Conservation (phyloP, 2,113 vertebrate species). For the Leptobrachium ailaonicum region DNA sequence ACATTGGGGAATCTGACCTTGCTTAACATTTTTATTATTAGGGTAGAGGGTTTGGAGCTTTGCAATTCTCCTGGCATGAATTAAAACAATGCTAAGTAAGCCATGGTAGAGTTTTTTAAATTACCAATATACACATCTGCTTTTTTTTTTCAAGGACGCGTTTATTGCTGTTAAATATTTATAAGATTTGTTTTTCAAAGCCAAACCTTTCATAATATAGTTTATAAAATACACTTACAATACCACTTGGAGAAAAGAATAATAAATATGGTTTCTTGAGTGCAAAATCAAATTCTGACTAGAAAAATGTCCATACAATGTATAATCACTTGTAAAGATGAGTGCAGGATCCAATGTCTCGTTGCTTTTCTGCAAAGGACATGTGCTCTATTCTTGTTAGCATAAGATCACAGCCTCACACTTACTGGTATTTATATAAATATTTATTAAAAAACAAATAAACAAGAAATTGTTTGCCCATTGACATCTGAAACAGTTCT, state of each 20-base stretch:
- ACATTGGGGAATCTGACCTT: slow-evolving; percentile 43
- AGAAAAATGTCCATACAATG: too few species aligned
- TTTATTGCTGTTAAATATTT: background rate
- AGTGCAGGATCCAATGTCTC: too few species aligned
- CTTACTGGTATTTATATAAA: too few species aligned
- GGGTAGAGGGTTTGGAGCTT: background rate
- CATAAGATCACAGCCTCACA: too few species aligned
- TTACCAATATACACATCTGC: background rate
- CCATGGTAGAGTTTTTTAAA: background rate
- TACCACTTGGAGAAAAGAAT: background rate
- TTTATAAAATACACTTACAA: background rate
- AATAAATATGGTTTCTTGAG: too few species aligned
- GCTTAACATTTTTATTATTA: slow-evolving; percentile 9
- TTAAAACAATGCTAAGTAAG: background rate
- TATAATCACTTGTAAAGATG: too few species aligned
- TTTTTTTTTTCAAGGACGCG: background rate
- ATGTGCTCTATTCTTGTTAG: too few species aligned
- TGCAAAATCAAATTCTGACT: too few species aligned
- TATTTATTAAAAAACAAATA: too few species aligned
- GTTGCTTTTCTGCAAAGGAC: too few species aligned
- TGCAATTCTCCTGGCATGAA: slow-evolving; percentile 3
- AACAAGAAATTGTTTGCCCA: too few species aligned
- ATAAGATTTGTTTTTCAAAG: background rate
- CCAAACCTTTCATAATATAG: background rate
- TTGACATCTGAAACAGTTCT: too few species aligned